These are phyloP conservation scores for Siniperca scherzeri DNA, from an alignment of 2,797 vertebrate species.

Conservation along the genomic window DNA sequence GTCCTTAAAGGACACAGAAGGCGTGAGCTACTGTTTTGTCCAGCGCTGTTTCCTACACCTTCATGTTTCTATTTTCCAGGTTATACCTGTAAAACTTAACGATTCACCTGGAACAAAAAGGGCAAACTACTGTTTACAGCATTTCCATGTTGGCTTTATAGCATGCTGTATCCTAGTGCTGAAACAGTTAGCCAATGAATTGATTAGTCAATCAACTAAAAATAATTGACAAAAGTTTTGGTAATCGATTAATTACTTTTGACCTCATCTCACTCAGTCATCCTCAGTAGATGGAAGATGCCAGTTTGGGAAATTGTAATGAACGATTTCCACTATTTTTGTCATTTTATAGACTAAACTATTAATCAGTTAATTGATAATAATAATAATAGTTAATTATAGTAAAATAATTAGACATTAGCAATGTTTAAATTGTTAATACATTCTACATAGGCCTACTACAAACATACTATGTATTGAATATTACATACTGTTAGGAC, in stretches of 20 bases:
- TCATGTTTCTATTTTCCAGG: slow-evolving; percentile 13
- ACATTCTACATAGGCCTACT: no score
- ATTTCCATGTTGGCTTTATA: background rate
- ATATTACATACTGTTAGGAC: background rate
- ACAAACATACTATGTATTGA: background rate
- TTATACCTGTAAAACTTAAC: slow-evolving; percentile 34
- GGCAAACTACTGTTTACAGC: background rate
- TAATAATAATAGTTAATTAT: background rate
- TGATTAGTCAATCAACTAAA: background rate
- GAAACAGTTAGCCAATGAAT: no score
- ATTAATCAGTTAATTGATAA: background rate
- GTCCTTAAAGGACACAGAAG: slow-evolving; percentile 38
- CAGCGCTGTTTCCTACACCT: slow-evolving; percentile 3
- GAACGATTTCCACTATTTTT: background rate
- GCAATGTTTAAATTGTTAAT: background rate
- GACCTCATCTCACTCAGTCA: no score
- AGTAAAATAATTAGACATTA: background rate
- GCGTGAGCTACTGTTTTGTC: slow-evolving; percentile 28
- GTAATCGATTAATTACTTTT: background rate
- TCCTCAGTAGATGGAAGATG: background rate
- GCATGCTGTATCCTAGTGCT: slow-evolving; percentile 2
- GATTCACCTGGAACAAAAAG: slow-evolving; percentile 23
- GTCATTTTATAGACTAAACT: background rate
- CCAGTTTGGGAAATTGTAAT: background rate
- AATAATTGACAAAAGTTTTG: background rate